Percentiles rank a stretch among this genome's conserved stretches.
phyloP scores from a whole-genome alignment of 2,888 invertebrate species.

The Itoplectis maculator region DNA sequence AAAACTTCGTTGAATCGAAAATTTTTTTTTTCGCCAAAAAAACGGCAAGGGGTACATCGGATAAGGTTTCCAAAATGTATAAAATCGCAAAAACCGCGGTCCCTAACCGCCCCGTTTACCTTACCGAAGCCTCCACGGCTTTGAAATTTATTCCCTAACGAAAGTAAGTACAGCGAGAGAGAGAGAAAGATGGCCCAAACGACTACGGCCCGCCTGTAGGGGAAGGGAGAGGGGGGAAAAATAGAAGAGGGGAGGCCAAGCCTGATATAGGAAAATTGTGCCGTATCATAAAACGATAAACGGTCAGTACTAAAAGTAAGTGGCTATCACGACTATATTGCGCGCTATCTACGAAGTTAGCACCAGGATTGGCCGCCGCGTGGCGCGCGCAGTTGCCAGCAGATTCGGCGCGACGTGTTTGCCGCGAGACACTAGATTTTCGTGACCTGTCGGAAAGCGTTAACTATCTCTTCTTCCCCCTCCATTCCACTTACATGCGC shows the following conservation, averaged over 20 bases:
- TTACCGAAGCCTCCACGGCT: not conserved
- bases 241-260: slow-evolving; percentile 33
- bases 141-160: slow-evolving; percentile 12
- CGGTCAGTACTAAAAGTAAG: slow-evolving; percentile 71
- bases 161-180: not conserved
- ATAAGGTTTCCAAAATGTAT: too few species aligned
- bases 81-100: too few species aligned
- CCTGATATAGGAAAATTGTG: slow-evolving; percentile 59
- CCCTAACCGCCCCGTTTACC: not conserved
- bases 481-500: not conserved
- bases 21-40: too few species aligned
- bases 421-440: slow-evolving; percentile 13
- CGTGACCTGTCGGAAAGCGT: slow-evolving; percentile 4
- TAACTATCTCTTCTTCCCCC: not conserved
- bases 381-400: slow-evolving; percentile 30
- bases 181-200: not conserved
- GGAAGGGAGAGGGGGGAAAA: too few species aligned
- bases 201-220: slow-evolving; percentile 12
- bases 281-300: slow-evolving; percentile 72
- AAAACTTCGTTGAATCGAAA: too few species aligned
- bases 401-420: slow-evolving; percentile 30
- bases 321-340: slow-evolving; percentile 66
- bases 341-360: slow-evolving; percentile 34
- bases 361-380: slow-evolving; percentile 16
- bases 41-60: too few species aligned